Percentiles rank a stretch among this genome's conserved stretches.
phyloP scores from a whole-genome alignment of 2,113 vertebrate species.

The Paraplagusia blochii region DNA sequence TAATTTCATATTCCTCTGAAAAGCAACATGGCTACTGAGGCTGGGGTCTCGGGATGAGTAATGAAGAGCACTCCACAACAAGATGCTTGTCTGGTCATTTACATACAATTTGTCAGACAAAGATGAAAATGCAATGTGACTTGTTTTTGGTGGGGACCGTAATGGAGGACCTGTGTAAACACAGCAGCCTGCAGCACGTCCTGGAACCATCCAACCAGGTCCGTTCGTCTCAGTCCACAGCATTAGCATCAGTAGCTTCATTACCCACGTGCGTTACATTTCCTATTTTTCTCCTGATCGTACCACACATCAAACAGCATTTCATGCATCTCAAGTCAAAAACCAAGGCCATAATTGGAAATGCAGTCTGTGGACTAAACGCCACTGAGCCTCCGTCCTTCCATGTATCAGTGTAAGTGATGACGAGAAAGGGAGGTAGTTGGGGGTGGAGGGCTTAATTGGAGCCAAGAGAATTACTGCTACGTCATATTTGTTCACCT shows the following conservation, averaged over 20 bases:
- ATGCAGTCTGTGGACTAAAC: conserved; percentile 64
- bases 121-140: conserved; percentile 18
- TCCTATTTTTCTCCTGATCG: conserved; percentile 35
- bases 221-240: conserved; percentile 24
- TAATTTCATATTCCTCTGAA: conserved; percentile 73
- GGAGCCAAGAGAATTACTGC: conserved; percentile 65
- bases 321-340: conserved; percentile 57
- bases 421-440: conserved; percentile 58
- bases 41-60: conserved; percentile 54
- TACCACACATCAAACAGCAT: conserved; percentile 26
- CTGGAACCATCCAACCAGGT: conserved; percentile 3
- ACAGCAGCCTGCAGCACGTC: conserved; percentile 17
- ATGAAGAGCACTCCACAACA: conserved; percentile 45
- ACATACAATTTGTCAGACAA: conserved; percentile 48
- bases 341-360: conserved; percentile 54
- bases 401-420: conserved; percentile 56
- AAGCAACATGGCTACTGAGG: conserved; percentile 67
- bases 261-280: conserved; percentile 56
- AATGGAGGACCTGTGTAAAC: conserved; percentile 12
- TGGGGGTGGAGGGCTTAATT: conserved; percentile 65
- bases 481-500: conserved; percentile 61
- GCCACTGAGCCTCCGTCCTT: conserved; percentile 52
- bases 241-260: conserved; percentile 32
- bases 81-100: conserved; percentile 51
- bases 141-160: conserved; percentile 10